Conservation (phyloP, 2,113 vertebrate species). For the Eleginops maclovinus region DNA sequence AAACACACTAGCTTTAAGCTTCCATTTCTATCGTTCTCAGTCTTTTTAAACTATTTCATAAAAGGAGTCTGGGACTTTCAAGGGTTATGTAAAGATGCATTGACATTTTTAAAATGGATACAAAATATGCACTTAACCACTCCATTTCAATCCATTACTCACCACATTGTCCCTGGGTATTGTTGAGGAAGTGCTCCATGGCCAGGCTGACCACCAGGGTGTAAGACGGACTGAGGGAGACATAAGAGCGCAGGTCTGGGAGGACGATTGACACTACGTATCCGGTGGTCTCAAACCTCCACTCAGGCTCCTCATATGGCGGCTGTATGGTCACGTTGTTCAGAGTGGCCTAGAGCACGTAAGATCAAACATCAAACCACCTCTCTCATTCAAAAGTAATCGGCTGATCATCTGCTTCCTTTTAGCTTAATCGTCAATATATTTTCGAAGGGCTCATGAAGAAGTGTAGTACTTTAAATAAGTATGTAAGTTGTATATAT, state of each 20-base stretch:
- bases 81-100: no score
- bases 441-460: background rate
- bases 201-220: constrained; percentile 72
- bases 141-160: constrained; percentile 29
- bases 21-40: no score
- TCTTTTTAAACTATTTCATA: no score
- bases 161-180: constrained; percentile 85
- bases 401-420: background rate
- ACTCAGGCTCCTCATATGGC: constrained; percentile 66
- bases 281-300: constrained; percentile 72
- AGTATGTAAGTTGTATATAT: no score
- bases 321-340: constrained; percentile 65
- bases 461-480: background rate
- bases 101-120: background rate
- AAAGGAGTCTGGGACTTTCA: no score
- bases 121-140: background rate
- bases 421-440: background rate
- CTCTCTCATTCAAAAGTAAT: no score
- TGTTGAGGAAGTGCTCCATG: constrained; percentile 76
- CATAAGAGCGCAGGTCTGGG: constrained; percentile 72
- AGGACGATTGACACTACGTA: constrained; percentile 66
- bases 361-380: constrained; percentile 19
- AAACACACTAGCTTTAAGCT: background rate
- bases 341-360: constrained; percentile 66
- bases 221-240: constrained; percentile 56